Percentiles rank a stretch among this genome's conserved stretches.
phyloP scores from a whole-genome alignment of 2,888 invertebrate genomes.

The Rapana venosa region DNA sequence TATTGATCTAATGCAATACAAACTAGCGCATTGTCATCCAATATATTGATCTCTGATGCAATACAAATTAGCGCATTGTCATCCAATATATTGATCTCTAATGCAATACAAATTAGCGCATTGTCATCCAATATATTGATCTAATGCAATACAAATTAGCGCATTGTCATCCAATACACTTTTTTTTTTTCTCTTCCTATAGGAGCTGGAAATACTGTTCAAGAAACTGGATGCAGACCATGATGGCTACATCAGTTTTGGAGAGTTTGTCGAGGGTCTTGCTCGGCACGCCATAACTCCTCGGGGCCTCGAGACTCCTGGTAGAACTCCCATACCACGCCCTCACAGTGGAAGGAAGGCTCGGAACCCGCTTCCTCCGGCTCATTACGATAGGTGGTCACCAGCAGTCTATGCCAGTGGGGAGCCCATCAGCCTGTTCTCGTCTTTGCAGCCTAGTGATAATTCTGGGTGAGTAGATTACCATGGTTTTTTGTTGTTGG shows the following conservation, averaged over 20 bases:
- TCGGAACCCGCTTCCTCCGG: constrained; percentile 54
- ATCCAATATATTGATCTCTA: too few species aligned
- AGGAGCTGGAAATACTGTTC: constrained; percentile 83
- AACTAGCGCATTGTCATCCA: too few species aligned
- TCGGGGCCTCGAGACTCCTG: constrained; percentile 40
- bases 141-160: too few species aligned
- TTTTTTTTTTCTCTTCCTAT: constrained; percentile 27
- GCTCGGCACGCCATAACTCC: constrained; percentile 79
- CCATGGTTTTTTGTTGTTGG: not conserved
- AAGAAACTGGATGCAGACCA: constrained; percentile 83
- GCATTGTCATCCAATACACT: too few species aligned
- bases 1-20: too few species aligned
- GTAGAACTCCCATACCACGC: constrained; percentile 40
- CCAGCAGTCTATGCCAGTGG: constrained; percentile 52
- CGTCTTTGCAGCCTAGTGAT: constrained; percentile 71
- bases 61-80: too few species aligned
- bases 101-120: too few species aligned
- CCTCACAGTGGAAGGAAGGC: constrained; percentile 54
- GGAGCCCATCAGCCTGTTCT: constrained; percentile 73
- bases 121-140: too few species aligned
- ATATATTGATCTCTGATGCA: too few species aligned
- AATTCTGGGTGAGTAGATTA: constrained; percentile 71
- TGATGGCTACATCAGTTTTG: constrained; percentile 84
- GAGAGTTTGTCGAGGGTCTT: constrained; percentile 83
- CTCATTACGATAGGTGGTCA: constrained; percentile 59